Evolutionary conservation across 2,113 vertebrate species (phyloP).

Genomic region (Egretta garzetta): DNA sequence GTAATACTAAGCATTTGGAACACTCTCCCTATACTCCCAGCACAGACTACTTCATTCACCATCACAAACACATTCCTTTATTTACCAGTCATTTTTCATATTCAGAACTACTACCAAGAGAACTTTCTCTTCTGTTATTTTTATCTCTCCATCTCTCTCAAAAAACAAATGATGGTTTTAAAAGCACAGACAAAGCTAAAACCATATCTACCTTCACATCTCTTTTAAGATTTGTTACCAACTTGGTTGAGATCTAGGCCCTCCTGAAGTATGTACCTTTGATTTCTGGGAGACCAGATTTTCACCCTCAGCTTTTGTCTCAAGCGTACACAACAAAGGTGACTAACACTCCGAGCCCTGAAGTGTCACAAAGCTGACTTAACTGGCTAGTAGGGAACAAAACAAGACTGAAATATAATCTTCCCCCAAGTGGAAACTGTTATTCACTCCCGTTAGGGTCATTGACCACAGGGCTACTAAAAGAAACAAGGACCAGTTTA

Average conservation of each 20-base stretch:
- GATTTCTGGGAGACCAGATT: conserved; percentile 17
- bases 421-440: conserved; percentile 42
- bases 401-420: conserved; percentile 42
- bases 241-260: background rate
- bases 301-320: conserved; percentile 17
- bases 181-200: background rate
- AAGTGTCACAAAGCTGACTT: conserved; percentile 43
- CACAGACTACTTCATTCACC: background rate
- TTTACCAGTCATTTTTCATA: background rate
- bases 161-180: background rate
- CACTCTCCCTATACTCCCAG: background rate
- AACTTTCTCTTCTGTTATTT: background rate
- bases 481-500: background rate
- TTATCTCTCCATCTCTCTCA: background rate
- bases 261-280: background rate
- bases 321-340: background rate
- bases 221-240: background rate
- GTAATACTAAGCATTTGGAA: background rate
- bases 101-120: background rate
- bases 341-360: background rate
- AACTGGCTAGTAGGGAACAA: conserved; percentile 47
- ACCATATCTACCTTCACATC: background rate
- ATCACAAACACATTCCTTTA: background rate
- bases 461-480: conserved; percentile 12
- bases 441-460: conserved; percentile 38